Evolutionary conservation across 2,113 vertebrate species (phyloP).

Genomic region (Trochalopteron elliotii): DNA sequence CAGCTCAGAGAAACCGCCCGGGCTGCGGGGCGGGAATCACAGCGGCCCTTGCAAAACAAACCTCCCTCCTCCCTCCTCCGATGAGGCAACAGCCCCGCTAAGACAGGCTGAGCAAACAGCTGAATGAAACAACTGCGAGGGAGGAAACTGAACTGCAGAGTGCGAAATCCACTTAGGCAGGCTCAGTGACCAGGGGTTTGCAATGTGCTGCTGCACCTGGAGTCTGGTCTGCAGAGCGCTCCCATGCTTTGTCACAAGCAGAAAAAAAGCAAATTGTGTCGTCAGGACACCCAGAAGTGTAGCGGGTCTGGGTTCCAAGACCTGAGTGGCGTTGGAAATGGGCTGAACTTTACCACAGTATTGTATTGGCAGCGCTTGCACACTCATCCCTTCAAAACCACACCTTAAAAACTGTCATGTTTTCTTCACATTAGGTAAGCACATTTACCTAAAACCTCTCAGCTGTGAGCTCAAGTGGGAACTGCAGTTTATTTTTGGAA

Average conservation of each 20-base stretch:
- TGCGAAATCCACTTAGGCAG: background rate
- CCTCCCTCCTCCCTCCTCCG: background rate
- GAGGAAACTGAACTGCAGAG: background rate
- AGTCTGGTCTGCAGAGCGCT: background rate
- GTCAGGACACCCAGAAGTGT: background rate
- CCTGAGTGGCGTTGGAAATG: background rate
- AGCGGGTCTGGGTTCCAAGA: background rate
- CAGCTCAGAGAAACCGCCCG: background rate
- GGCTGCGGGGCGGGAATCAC: background rate
- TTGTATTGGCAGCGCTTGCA: background rate
- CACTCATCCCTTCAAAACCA: background rate
- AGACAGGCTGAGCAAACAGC: background rate
- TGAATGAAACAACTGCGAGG: background rate
- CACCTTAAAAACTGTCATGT: background rate
- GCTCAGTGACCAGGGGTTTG: background rate
- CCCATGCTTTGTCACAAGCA: background rate
- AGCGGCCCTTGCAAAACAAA: background rate
- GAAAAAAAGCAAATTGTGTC: background rate
- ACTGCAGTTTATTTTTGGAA: background rate
- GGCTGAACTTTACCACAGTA: background rate
- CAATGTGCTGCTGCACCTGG: background rate
- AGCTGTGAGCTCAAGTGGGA: background rate
- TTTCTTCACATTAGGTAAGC: background rate
- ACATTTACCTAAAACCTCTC: background rate
- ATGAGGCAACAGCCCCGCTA: background rate